A percentile compares a stretch with the other conserved stretches of the same genome.
Evolutionary conservation across 2,797 vertebrate genomes (phyloP).

Genomic region (Enteromius treurensis): DNA sequence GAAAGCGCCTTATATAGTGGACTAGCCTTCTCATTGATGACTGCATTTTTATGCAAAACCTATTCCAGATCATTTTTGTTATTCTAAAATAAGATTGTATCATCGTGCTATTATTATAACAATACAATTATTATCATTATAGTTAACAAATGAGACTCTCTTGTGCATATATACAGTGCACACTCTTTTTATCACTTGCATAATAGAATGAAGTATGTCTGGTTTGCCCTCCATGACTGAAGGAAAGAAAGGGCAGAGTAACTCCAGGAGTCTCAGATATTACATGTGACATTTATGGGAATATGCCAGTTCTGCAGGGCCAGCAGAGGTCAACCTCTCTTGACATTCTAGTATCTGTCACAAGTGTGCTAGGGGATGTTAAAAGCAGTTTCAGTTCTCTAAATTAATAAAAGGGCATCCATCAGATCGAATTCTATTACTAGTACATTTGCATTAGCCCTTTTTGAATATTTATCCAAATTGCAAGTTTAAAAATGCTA

Average conservation of each 20-base stretch:
- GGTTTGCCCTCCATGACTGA: neutral
- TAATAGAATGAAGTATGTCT: neutral
- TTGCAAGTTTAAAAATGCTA: neutral
- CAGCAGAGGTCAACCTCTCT: conserved; percentile 34
- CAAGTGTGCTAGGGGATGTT: conserved; percentile 10
- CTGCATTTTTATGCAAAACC: neutral
- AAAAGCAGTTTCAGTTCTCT: conserved; percentile 11
- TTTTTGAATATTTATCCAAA: neutral
- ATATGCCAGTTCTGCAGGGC: conserved; percentile 38
- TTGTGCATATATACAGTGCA: neutral
- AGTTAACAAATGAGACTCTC: neutral
- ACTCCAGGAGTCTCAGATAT: conserved; percentile 27
- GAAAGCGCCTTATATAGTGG: neutral
- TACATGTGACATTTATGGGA: conserved; percentile 47
- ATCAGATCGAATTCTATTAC: neutral
- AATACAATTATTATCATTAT: neutral
- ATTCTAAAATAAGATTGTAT: neutral
- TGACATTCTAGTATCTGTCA: conserved; percentile 42
- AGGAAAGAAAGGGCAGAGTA: conserved; percentile 15
- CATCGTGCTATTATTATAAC: neutral
- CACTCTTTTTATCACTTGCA: neutral
- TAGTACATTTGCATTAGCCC: conserved; percentile 4
- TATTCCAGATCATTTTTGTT: neutral
- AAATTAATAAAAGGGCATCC: neutral
- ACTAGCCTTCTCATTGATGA: neutral